These are phyloP conservation scores for Eulemur coronatus DNA, from an alignment of 2,797 vertebrate species.

Conservation along the genomic window DNA sequence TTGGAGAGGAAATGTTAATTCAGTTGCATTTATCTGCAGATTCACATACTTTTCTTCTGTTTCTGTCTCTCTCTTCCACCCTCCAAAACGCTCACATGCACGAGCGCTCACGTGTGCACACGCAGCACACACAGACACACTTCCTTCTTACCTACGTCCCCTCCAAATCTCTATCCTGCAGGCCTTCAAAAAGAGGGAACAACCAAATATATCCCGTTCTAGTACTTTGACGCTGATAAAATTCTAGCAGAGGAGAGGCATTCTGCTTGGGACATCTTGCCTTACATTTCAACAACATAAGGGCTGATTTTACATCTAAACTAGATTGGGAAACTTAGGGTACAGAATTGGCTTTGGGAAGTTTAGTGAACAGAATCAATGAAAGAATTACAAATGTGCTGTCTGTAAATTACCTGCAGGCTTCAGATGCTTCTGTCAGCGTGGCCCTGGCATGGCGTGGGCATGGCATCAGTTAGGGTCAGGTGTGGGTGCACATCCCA, in stretches of 20 bases:
- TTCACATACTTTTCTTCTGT: not conserved
- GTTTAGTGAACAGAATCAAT: not conserved
- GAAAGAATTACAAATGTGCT: not conserved
- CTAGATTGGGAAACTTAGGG: not conserved
- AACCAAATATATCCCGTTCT: accelerated
- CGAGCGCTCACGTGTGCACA: too few species aligned
- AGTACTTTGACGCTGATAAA: not conserved
- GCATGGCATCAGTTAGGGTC: accelerated
- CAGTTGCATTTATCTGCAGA: not conserved
- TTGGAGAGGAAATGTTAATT: not conserved
- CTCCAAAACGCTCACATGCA: accelerated
- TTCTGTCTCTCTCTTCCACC: not conserved
- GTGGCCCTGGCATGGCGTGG: not conserved
- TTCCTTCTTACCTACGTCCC: not conserved
- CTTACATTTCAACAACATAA: not conserved
- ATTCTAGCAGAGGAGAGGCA: not conserved
- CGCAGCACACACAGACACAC: accelerated
- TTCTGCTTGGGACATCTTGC: not conserved
- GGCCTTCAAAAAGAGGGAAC: not conserved
- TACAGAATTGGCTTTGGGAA: not conserved
- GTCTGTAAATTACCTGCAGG: not conserved
- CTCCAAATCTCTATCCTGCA: not conserved
- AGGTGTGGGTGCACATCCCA: not conserved
- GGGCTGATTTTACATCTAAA: not conserved
- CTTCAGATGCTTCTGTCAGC: accelerated